Evolutionary conservation across 1,140 invertebrate genomes (phyloP).

Genomic region (Nomia melanderi): DNA sequence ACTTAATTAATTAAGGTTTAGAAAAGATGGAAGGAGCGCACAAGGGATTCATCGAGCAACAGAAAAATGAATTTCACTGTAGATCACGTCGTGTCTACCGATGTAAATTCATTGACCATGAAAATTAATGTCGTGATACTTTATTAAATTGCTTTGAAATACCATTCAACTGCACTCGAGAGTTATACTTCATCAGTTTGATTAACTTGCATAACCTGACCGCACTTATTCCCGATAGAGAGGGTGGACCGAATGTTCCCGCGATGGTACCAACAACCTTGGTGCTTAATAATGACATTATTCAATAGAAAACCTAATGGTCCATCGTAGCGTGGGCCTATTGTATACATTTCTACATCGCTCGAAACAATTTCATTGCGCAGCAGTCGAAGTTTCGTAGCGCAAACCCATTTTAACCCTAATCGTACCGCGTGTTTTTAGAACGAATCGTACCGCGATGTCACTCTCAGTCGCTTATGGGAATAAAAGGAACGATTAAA

Average conservation of each 20-base stretch:
- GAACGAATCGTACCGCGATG: too few species aligned
- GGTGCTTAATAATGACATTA: constrained; percentile 11
- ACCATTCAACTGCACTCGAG: not conserved
- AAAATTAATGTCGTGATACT: not conserved
- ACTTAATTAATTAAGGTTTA: too few species aligned
- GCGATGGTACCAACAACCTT: constrained; percentile 13
- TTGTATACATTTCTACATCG: not conserved
- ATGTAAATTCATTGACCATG: not conserved
- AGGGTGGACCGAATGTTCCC: constrained; percentile 19
- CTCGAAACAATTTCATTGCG: not conserved
- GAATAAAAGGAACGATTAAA: too few species aligned
- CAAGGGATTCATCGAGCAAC: too few species aligned
- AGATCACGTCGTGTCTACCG: not conserved
- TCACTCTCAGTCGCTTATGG: too few species aligned
- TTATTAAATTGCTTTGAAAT: constrained; percentile 4
- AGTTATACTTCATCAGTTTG: not conserved
- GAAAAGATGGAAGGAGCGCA: too few species aligned
- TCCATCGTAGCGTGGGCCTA: not conserved
- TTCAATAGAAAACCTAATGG: constrained; percentile 12
- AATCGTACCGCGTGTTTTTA: too few species aligned
- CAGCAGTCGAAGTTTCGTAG: too few species aligned
- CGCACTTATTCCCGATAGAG: not conserved
- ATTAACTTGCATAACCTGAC: constrained; percentile 9
- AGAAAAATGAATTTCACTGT: too few species aligned
- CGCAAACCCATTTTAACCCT: too few species aligned